These are phyloP conservation scores for Henicopernis longicauda DNA, from an alignment of 2,113 vertebrate genomes.

Conservation along the genomic window DNA sequence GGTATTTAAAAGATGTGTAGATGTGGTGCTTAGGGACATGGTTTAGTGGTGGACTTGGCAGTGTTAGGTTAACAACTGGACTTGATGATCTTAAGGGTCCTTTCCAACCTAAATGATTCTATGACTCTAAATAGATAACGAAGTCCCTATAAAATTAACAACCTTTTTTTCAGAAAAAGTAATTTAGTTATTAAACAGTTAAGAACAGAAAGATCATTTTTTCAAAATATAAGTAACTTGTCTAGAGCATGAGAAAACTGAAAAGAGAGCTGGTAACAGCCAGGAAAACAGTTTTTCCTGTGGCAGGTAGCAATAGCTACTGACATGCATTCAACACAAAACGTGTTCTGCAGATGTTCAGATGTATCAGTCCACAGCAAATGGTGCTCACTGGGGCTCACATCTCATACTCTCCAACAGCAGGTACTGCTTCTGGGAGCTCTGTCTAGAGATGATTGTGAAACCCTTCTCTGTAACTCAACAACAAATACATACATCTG, in stretches of 20 bases:
- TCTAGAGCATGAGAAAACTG: not conserved
- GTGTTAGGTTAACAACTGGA: rapidly evolving
- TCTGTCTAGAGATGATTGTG: not conserved
- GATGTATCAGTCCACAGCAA: not conserved
- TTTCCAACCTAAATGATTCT: not conserved
- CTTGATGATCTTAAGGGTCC: not conserved
- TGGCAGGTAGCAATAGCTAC: not conserved
- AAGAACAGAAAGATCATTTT: not conserved
- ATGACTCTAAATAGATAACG: not conserved
- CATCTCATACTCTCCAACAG: not conserved
- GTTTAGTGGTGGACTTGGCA: not conserved
- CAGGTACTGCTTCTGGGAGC: not conserved
- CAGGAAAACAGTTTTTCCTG: not conserved
- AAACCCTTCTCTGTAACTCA: not conserved
- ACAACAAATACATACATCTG: not conserved
- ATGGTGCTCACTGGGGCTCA: not conserved
- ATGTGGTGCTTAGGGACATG: rapidly evolving
- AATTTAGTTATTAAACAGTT: not conserved
- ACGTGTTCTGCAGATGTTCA: not conserved
- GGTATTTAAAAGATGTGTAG: not conserved
- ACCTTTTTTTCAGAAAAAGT: not conserved
- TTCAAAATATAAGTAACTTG: not conserved
- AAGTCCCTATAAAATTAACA: not conserved
- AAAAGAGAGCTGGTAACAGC: not conserved
- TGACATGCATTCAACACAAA: not conserved